A percentile compares a stretch with the other conserved stretches of the same genome.
These are phyloP conservation scores for Phoebastria nigripes DNA, from an alignment of 2,797 vertebrate species.

Conservation along the genomic window DNA sequence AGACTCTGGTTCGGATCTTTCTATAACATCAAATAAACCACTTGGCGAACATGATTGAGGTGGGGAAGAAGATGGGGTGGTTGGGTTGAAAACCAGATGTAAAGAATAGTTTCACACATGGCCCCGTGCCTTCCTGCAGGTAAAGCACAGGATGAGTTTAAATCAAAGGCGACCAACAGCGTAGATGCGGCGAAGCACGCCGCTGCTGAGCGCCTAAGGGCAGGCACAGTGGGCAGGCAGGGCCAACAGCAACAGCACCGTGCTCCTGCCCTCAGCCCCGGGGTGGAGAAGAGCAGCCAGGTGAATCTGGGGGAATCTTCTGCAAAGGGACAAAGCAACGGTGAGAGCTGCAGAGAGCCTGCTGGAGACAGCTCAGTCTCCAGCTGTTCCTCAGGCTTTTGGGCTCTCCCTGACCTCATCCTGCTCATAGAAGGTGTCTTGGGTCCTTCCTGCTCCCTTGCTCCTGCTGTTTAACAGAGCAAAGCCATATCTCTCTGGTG, in stretches of 20 bases:
- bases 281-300: background rate
- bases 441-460: background rate
- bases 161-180: accelerated
- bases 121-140: accelerated
- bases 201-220: accelerated
- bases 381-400: background rate
- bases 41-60: accelerated
- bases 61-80: background rate
- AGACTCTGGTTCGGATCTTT: background rate
- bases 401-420: background rate
- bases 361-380: background rate
- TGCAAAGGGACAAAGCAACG: background rate
- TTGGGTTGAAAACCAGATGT: background rate
- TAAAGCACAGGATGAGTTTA: background rate
- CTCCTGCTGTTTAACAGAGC: background rate
- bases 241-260: background rate
- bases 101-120: background rate
- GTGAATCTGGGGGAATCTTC: background rate
- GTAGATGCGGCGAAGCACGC: accelerated
- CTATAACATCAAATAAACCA: background rate
- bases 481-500: background rate
- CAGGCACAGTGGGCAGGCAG: background rate
- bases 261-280: background rate
- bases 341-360: background rate
- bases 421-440: background rate